These are phyloP conservation scores for Artemia franciscana DNA, from an alignment of 1,140 invertebrate genomes.

Conservation along the genomic window DNA sequence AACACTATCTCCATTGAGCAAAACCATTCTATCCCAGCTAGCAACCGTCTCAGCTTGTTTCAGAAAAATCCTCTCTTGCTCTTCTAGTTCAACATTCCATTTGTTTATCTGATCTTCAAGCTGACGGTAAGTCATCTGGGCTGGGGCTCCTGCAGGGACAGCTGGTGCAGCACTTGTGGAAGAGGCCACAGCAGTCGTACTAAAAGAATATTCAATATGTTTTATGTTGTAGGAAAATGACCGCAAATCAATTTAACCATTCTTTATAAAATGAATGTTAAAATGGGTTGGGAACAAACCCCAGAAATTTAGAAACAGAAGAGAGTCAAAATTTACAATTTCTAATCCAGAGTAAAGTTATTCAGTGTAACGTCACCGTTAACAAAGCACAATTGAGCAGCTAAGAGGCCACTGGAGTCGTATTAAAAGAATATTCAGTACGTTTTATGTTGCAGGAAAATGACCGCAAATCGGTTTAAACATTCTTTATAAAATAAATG, in stretches of 20 bases:
- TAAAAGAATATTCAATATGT: constrained; percentile 6
- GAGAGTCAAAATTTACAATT: neutral
- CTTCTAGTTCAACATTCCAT: constrained; percentile 77
- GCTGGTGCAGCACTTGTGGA: constrained; percentile 7
- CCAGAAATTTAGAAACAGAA: neutral
- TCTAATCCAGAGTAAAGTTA: too few relatives aligned
- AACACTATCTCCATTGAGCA: constrained; percentile 72
- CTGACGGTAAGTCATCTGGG: constrained; percentile 49
- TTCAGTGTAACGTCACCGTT: too few relatives aligned
- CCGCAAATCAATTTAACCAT: neutral
- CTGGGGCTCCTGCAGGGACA: constrained; percentile 5
- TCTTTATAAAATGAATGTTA: neutral
- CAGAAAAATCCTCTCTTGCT: constrained; percentile 77
- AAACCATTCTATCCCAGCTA: constrained; percentile 72
- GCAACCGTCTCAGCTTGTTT: constrained; percentile 85
- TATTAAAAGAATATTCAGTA: constrained; percentile 7
- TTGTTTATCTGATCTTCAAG: constrained; percentile 84
- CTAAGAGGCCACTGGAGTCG: constrained; percentile 5
- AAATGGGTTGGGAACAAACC: neutral
- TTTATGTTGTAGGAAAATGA: neutral
- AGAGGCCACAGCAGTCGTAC: constrained; percentile 6
- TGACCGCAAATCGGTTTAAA: neutral
- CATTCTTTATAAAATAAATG: neutral
- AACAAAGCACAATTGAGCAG: too few relatives aligned
- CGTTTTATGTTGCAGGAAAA: neutral